Conservation (phyloP, 2,797 vertebrate species). For the Phataginus tetradactyla region DNA sequence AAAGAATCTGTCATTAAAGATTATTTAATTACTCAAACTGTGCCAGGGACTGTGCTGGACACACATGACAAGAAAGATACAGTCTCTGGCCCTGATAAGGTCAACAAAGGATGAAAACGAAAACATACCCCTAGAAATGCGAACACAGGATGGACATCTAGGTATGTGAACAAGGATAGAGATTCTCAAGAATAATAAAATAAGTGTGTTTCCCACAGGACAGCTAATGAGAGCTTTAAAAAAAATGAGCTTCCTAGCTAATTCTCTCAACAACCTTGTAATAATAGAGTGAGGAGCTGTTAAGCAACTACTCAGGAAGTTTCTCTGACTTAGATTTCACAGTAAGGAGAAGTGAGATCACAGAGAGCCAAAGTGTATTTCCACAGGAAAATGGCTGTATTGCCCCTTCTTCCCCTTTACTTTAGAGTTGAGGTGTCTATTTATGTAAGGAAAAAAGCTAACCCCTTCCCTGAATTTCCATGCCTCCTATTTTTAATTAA, state of each 20-base stretch:
- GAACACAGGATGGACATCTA: not conserved
- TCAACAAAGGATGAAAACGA: not conserved
- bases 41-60: not conserved
- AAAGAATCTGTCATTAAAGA: not conserved
- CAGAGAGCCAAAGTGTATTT: not conserved
- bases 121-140: not conserved
- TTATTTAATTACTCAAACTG: not conserved
- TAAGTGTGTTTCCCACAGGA: accelerated
- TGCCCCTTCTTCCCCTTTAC: not conserved
- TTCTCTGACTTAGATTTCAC: not conserved
- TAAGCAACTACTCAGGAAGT: not conserved
- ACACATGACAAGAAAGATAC: not conserved
- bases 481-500: not conserved
- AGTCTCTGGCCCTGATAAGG: not conserved
- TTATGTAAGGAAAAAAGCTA: not conserved
- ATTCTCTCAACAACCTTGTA: not conserved
- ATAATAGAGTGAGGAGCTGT: not conserved
- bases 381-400: not conserved
- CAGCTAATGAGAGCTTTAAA: not conserved
- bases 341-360: constrained; percentile 20
- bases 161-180: not conserved
- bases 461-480: not conserved
- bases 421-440: not conserved
- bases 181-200: not conserved
- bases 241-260: not conserved